Evolutionary conservation across 37 sponge, comb jelly and placozoan genomes (phyloP).

Genomic region (Geodia barretti): DNA sequence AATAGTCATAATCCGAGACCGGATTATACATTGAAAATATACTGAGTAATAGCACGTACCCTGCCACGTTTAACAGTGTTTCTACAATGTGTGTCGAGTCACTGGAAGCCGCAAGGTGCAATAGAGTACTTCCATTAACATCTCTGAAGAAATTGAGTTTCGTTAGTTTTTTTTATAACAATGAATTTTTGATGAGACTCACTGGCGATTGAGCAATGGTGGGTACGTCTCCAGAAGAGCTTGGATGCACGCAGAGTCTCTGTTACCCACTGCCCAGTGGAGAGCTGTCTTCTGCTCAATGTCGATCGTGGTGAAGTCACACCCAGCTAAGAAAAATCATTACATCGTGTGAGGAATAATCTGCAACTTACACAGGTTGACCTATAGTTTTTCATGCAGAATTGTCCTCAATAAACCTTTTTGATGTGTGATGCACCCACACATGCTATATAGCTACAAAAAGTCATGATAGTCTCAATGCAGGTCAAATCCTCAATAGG

Average conservation of each 20-base stretch:
- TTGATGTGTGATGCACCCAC: not conserved
- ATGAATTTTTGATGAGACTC: not conserved
- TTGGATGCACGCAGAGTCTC: constrained; percentile 46
- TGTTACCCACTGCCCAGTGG: constrained; percentile 84
- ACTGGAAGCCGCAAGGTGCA: constrained; percentile 64
- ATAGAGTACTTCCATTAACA: constrained; percentile 52
- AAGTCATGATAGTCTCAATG: too few species aligned
- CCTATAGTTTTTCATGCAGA: not conserved
- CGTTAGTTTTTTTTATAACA: too few species aligned
- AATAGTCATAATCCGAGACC: not conserved
- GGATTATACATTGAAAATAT: not conserved
- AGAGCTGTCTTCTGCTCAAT: constrained; percentile 83
- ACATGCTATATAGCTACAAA: too few species aligned
- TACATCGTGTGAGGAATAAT: not conserved
- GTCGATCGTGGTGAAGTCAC: constrained; percentile 72
- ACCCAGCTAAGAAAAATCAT: constrained; percentile 28
- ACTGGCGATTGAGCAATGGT: constrained; percentile 73
- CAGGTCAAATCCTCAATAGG: constrained; percentile 1
- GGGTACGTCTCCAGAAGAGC: constrained; percentile 68
- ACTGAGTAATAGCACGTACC: constrained; percentile 14
- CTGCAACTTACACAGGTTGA: too few species aligned
- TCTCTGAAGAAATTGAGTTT: constrained; percentile 41
- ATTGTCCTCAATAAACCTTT: not conserved
- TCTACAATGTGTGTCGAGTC: constrained; percentile 52
- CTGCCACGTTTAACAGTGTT: constrained; percentile 46